Evolutionary conservation across 2,797 vertebrate species (phyloP).

Genomic region (Leptodactylus fallax): DNA sequence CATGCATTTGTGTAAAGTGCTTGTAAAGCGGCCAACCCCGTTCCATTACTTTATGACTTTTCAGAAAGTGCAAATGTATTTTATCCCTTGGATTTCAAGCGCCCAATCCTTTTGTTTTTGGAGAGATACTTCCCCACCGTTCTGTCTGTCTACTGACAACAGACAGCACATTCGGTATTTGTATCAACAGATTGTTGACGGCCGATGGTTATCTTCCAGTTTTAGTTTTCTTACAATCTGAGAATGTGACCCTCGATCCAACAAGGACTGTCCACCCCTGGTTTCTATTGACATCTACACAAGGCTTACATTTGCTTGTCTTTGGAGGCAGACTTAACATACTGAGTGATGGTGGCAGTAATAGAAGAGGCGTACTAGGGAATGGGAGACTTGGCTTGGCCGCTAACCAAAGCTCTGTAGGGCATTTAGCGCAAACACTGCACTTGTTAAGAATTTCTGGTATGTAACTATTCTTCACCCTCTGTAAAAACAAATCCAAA

Average conservation of each 20-base stretch:
- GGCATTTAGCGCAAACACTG: constrained; percentile 53
- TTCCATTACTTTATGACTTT: too few relatives aligned
- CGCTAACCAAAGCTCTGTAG: constrained; percentile 53
- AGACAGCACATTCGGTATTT: too few relatives aligned
- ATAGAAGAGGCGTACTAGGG: constrained; percentile 35
- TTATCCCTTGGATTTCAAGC: too few relatives aligned
- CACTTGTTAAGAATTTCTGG: constrained; percentile 60
- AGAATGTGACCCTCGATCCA: neutral
- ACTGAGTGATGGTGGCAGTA: constrained; percentile 40
- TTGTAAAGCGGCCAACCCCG: too few relatives aligned
- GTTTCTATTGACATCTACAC: neutral
- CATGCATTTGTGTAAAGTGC: too few relatives aligned
- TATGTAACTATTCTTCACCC: constrained; percentile 62
- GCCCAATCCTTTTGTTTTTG: too few relatives aligned
- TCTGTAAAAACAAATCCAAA: constrained; percentile 60
- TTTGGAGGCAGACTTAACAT: neutral
- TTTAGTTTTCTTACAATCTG: too few relatives aligned
- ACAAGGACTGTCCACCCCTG: neutral
- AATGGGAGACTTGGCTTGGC: constrained; percentile 49
- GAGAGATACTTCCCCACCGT: too few relatives aligned
- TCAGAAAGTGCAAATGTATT: too few relatives aligned
- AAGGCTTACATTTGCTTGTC: neutral
- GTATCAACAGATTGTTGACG: too few relatives aligned
- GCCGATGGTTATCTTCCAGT: too few relatives aligned
- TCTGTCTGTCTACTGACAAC: too few relatives aligned